These are phyloP conservation scores for Hermaeophaga mercurialis DNA, from an alignment of 2,888 invertebrate genomes.

Conservation along the genomic window DNA sequence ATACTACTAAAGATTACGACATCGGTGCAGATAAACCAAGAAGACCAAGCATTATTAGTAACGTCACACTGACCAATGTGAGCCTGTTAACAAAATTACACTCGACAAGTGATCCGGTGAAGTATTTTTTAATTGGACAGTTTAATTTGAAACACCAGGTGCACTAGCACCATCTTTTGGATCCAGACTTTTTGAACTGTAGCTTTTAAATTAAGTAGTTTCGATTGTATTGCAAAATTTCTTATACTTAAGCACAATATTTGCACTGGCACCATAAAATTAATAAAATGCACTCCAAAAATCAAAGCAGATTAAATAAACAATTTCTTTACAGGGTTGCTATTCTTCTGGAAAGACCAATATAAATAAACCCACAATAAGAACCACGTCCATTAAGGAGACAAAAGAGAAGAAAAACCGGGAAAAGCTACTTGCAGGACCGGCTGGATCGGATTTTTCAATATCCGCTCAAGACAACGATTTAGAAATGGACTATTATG, in stretches of 20 bases:
- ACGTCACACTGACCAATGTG: conserved; percentile 68
- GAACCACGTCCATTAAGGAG: conserved; percentile 71
- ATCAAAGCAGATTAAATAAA: too few relatives aligned
- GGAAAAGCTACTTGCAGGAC: conserved; percentile 67
- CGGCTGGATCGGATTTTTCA: conserved; percentile 76
- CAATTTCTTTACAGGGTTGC: conserved; percentile 65
- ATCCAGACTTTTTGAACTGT: not conserved
- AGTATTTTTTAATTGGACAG: conserved; percentile 34
- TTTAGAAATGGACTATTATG: conserved; percentile 85
- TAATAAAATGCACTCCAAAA: too few relatives aligned
- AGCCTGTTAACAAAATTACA: conserved; percentile 54
- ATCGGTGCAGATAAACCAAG: conserved; percentile 38
- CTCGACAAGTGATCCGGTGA: conserved; percentile 58
- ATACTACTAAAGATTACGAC: conserved; percentile 20
- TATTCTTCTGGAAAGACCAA: conserved; percentile 74
- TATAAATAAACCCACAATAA: conserved; percentile 68
- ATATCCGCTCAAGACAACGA: conserved; percentile 74
- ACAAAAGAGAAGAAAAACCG: conserved; percentile 80
- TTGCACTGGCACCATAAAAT: too few relatives aligned
- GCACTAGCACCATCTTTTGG: conserved; percentile 6
- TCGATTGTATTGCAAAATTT: too few relatives aligned
- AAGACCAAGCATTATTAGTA: conserved; percentile 61
- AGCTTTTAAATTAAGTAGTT: too few relatives aligned
- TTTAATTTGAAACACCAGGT: conserved; percentile 12
- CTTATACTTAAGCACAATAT: too few relatives aligned